phyloP scores from a whole-genome alignment of 2,888 invertebrate species.

The Vanessa cardui region DNA sequence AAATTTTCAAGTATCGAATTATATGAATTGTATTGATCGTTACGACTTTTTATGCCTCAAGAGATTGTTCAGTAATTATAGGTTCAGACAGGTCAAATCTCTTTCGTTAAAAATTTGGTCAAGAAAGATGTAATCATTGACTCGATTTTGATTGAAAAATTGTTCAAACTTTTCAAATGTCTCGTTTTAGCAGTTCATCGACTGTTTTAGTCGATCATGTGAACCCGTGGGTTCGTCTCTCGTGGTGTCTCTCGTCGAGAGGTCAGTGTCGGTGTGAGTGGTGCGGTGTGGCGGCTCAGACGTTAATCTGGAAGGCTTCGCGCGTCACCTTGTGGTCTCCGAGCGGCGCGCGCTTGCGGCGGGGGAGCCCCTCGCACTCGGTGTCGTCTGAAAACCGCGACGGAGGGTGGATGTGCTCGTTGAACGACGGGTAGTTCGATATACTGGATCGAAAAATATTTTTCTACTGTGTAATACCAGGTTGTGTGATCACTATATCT shows the following conservation, averaged over 20 bases:
- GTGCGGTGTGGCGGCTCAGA: constrained; percentile 62
- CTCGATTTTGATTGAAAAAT: no score
- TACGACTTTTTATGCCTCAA: background rate
- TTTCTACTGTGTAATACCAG: constrained; percentile 43
- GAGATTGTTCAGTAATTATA: no score
- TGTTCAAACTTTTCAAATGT: no score
- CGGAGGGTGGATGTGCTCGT: constrained; percentile 93
- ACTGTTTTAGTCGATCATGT: no score
- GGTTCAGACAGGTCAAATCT: no score
- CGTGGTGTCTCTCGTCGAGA: background rate
- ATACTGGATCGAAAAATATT: constrained; percentile 80
- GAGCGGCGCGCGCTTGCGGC: constrained; percentile 64
- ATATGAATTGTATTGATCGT: background rate
- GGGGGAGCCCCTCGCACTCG: constrained; percentile 81
- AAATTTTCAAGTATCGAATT: background rate
- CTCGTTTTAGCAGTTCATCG: no score
- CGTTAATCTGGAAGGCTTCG: constrained; percentile 91
- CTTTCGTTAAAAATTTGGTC: no score
- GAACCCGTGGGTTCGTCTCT: no score
- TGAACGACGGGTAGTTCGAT: constrained; percentile 90
- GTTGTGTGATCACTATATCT: constrained; percentile 30
- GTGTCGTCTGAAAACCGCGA: constrained; percentile 92
- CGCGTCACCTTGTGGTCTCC: constrained; percentile 82
- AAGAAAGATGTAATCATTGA: no score
- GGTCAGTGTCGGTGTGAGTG: background rate